phyloP scores from a whole-genome alignment of 2,888 invertebrate genomes.

The Lottia gigantea region DNA sequence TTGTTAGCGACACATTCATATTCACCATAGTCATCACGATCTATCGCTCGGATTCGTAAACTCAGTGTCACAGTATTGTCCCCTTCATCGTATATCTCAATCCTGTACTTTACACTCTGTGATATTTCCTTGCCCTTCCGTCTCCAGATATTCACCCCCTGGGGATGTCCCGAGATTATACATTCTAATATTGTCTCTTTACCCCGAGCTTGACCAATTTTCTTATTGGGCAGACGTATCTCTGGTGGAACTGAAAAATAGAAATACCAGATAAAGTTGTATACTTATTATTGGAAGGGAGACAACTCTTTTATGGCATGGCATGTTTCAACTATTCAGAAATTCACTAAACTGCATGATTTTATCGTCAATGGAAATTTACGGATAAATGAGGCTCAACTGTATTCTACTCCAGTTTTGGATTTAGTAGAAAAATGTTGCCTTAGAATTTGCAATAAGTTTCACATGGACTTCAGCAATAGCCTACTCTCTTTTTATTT shows the following conservation, averaged over 20 bases:
- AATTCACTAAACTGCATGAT: too few species aligned
- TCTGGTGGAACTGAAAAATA: constrained; percentile 58
- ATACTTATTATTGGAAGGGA: too few species aligned
- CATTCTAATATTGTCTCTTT: constrained; percentile 65
- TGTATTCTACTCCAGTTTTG: too few species aligned
- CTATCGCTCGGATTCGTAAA: constrained; percentile 45
- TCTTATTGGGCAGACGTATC: constrained; percentile 52
- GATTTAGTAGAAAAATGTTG: too few species aligned
- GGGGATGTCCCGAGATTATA: constrained; percentile 60
- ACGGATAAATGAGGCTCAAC: too few species aligned
- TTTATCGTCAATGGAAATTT: too few species aligned
- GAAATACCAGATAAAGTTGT: too few species aligned
- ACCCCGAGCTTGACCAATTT: constrained; percentile 58
- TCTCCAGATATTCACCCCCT: constrained; percentile 57
- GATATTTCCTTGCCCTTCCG: constrained; percentile 45
- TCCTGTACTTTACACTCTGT: constrained; percentile 49
- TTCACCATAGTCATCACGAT: constrained; percentile 49
- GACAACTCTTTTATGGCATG: too few species aligned
- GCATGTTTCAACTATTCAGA: too few species aligned
- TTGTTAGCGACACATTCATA: constrained; percentile 55
- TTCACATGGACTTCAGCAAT: too few species aligned
- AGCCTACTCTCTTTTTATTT: too few species aligned
- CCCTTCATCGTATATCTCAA: constrained; percentile 57
- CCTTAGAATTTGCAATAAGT: too few species aligned
- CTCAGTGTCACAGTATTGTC: constrained; percentile 52